Percentiles rank a stretch among this genome's conserved stretches.
Conservation (phyloP, 2,888 invertebrate genomes). For the Hoplodrina blanda region DNA sequence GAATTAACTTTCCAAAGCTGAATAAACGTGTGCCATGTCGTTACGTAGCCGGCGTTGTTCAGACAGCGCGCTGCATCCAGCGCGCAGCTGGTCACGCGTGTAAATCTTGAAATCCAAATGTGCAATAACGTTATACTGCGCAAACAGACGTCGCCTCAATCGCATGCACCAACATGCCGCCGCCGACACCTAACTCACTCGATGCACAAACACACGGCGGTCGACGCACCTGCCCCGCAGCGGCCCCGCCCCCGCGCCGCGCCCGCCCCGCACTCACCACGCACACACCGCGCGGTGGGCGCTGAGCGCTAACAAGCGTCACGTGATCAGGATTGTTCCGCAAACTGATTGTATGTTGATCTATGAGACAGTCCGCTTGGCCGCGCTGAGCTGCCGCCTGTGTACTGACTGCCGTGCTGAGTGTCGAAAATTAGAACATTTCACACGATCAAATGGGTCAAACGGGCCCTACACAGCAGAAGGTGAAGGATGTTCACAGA, state of each 20-base stretch:
- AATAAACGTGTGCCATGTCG: background rate
- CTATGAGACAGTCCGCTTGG: slow-evolving; percentile 23
- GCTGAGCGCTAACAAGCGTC: background rate
- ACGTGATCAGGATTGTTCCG: slow-evolving; percentile 9
- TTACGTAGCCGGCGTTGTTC: too few relatives aligned
- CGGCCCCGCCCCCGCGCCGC: background rate
- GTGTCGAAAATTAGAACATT: too few relatives aligned
- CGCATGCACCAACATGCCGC: slow-evolving; percentile 17
- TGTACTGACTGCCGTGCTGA: slow-evolving; percentile 9
- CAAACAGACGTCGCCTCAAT: slow-evolving; percentile 43
- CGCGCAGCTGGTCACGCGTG: slow-evolving; percentile 8
- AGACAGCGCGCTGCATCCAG: background rate
- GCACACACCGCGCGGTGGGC: background rate
- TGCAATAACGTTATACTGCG: slow-evolving; percentile 31
- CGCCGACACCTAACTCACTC: slow-evolving; percentile 34
- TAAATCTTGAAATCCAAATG: slow-evolving; percentile 29
- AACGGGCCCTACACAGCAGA: too few relatives aligned
- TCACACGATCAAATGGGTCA: too few relatives aligned
- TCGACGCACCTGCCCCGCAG: background rate
- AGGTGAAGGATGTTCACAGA: too few relatives aligned
- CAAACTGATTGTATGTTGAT: slow-evolving; percentile 40
- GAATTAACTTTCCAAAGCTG: background rate
- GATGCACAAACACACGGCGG: slow-evolving; percentile 40
- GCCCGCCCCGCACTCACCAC: slow-evolving; percentile 1
- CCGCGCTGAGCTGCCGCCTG: slow-evolving; percentile 19